phyloP scores from a whole-genome alignment of 2,113 vertebrate genomes.

The Tiliqua scincoides region DNA sequence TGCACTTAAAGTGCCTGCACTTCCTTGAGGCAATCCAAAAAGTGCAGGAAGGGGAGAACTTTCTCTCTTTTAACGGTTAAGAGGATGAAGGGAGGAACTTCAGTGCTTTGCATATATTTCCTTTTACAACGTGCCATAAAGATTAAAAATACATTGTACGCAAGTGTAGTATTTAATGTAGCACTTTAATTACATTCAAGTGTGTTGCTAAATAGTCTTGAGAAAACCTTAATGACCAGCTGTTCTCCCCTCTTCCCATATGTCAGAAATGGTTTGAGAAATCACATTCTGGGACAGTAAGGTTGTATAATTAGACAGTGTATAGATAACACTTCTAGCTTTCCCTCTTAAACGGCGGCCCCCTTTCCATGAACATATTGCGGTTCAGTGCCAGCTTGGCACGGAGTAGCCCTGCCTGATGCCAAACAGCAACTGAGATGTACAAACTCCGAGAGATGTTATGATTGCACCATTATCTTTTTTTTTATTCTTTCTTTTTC shows the following conservation, averaged over 20 bases:
- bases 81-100: conserved; percentile 68
- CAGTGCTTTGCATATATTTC: conserved; percentile 77
- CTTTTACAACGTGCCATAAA: conserved; percentile 82
- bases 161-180: conserved; percentile 79
- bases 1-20: conserved; percentile 21
- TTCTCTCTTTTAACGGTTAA: conserved; percentile 70
- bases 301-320: conserved; percentile 83
- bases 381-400: conserved; percentile 77
- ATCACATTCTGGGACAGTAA: conserved; percentile 81
- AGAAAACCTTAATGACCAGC: conserved; percentile 87
- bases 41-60: conserved; percentile 29
- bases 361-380: conserved; percentile 78
- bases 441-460: conserved; percentile 74
- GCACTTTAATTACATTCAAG: conserved; percentile 85
- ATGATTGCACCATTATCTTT: conserved; percentile 74
- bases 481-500: conserved; percentile 74
- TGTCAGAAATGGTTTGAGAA: conserved; percentile 83
- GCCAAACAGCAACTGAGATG: conserved; percentile 75
- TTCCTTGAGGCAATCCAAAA: conserved; percentile 44
- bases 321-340: conserved; percentile 81
- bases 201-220: conserved; percentile 85
- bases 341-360: conserved; percentile 74
- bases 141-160: conserved; percentile 85
- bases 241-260: conserved; percentile 85
- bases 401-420: conserved; percentile 51